These are phyloP conservation scores for Drosophila quasianomalipes DNA, from an alignment of 2,888 invertebrate genomes.

Conservation along the genomic window DNA sequence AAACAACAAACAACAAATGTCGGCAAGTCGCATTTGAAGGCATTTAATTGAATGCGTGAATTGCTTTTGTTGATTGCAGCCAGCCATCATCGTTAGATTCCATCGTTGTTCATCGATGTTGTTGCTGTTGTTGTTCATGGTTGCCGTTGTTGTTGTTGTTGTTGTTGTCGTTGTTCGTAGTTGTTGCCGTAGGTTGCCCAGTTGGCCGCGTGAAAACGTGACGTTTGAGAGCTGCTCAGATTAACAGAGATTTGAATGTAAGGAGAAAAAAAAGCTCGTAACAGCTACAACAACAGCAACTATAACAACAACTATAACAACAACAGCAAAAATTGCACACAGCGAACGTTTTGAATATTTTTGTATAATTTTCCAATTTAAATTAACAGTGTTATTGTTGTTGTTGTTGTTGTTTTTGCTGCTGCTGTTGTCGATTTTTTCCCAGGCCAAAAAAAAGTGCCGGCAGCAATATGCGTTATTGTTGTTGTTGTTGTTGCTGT, in stretches of 20 bases:
- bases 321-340: constrained; percentile 37
- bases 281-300: constrained; percentile 39
- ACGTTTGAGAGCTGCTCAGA: constrained; percentile 80
- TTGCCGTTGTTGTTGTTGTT: constrained; percentile 28
- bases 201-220: constrained; percentile 84
- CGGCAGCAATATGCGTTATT: constrained; percentile 70
- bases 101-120: constrained; percentile 44
- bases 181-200: constrained; percentile 64
- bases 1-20: constrained; percentile 54
- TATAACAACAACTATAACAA: constrained; percentile 18
- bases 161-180: constrained; percentile 41
- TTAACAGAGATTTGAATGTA: constrained; percentile 78
- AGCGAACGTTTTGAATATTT: constrained; percentile 79
- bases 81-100: constrained; percentile 68
- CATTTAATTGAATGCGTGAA: constrained; percentile 83
- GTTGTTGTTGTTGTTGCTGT: constrained; percentile 26
- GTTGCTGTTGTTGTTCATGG: constrained; percentile 21
- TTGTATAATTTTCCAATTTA: constrained; percentile 85
- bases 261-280: constrained; percentile 48
- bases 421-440: constrained; percentile 72
- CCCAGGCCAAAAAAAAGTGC: constrained; percentile 77
- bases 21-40: constrained; percentile 78
- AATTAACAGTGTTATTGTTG: constrained; percentile 76
- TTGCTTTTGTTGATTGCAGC: constrained; percentile 77
- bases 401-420: constrained; percentile 35